Percentiles rank a stretch among this genome's conserved stretches.
Evolutionary conservation across 2,888 invertebrate species (phyloP).

Genomic region (Limnephilus lunatus): DNA sequence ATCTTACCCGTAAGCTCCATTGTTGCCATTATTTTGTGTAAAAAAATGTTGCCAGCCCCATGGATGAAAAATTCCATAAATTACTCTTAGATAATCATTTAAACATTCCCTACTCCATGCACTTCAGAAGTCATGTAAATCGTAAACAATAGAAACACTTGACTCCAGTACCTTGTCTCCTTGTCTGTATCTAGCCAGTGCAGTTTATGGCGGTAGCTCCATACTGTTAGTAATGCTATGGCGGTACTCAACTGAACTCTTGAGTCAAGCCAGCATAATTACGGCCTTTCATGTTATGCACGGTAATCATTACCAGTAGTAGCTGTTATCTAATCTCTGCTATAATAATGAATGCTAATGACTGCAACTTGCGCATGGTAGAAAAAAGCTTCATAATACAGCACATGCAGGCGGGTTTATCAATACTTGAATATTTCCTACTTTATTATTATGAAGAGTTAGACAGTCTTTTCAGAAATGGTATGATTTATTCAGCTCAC

Average conservation of each 20-base stretch:
- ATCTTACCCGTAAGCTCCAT: neutral
- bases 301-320: constrained; percentile 23
- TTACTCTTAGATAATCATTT: neutral
- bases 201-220: constrained; percentile 10
- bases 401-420: neutral
- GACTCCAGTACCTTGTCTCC: neutral
- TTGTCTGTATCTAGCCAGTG: neutral
- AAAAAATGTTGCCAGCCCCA: neutral
- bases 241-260: neutral
- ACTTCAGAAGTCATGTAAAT: neutral
- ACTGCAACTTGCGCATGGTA: neutral
- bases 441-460: too few relatives aligned
- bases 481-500: too few relatives aligned
- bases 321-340: constrained; percentile 37
- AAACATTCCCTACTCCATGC: neutral
- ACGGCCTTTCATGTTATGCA: constrained; percentile 14
- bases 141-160: constrained; percentile 23
- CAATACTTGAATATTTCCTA: neutral
- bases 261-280: constrained; percentile 26
- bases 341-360: neutral
- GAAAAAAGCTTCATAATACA: neutral
- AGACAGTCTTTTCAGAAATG: too few relatives aligned
- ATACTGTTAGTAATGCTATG: neutral
- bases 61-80: neutral
- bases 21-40: too few relatives aligned